Evolutionary conservation across 2,888 invertebrate genomes (phyloP).

Genomic region (Crocallis elinguaria): DNA sequence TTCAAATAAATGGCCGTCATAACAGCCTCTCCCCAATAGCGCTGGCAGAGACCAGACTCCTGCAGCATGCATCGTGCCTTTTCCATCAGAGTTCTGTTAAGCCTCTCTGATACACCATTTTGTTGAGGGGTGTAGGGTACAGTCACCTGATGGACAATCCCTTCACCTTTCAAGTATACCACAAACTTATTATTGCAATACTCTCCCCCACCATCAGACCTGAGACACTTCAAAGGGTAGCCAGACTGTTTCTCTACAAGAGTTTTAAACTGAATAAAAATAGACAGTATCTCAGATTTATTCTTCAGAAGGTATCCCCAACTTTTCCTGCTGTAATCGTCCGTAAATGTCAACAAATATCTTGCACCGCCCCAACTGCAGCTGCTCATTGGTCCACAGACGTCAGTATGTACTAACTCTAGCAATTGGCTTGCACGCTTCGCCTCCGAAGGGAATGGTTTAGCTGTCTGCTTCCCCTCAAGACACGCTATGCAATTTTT

Average conservation of each 20-base stretch:
- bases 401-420: background rate
- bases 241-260: slow-evolving; percentile 16
- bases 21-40: slow-evolving; percentile 19
- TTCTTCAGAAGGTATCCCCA: background rate
- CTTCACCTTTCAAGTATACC: background rate
- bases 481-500: background rate
- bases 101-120: background rate
- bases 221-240: slow-evolving; percentile 3
- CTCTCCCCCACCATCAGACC: background rate
- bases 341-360: slow-evolving; percentile 1
- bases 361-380: background rate
- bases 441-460: background rate
- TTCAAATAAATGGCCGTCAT: slow-evolving; percentile 14
- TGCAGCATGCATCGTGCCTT: slow-evolving; percentile 9
- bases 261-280: background rate
- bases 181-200: background rate
- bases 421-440: background rate
- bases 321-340: background rate
- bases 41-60: background rate
- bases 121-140: slow-evolving; percentile 2
- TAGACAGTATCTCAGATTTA: background rate
- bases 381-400: background rate
- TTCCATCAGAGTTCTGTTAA: slow-evolving; percentile 2
- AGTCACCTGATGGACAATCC: background rate
- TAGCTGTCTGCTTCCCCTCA: background rate